Evolutionary conservation across 2,888 invertebrate genomes (phyloP), one percentile per base, ranked within the genome.

Genomic region (Stenotaenia linearis): DNA sequence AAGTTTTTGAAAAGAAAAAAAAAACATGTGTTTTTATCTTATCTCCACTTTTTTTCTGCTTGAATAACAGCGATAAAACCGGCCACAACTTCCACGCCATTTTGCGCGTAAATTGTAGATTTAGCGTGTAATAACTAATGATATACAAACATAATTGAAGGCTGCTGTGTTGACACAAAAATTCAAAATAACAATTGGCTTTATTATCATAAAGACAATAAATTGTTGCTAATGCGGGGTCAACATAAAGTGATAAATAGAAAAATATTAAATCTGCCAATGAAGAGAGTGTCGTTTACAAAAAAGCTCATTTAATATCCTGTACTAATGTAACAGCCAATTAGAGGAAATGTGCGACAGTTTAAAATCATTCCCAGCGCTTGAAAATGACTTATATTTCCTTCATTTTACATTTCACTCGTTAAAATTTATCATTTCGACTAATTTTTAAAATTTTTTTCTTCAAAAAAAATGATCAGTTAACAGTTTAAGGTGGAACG

Each of bases 221-320:
- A 32, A n/a, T n/a, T n/a, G 45, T 45, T 18, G n/a, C 15, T 45
- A 45, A 45, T 18, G 18, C n/a, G 5, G 45, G n/a, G 25, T 61
- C 61, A n/a, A n/a, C n/a, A 25, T 61, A 61, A 23, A 61, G 25
- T 61, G 25, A 61, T 25, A 45, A 45, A 45, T n/a, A n/a, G n/a
- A 18, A 45, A 45, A 45, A 45, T 45, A 32, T 32, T 32, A 32
- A 32, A 4, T 9, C 6, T 45, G 45, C 3, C 45, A 45, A 3
- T 12, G 9, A 61, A 61, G 28, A 61, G 21, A 25, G 45, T 45
- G 45, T 45, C 45, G 45, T 61, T 61, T 61, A 61, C 61, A 61
- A 61, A 61, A 25, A 61, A 61, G 61, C 28, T 61, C 28, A 61
- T 61, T 61, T 61, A 61, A 61, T 61, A 61, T 61, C 61, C 61